These are phyloP conservation scores for Aelia acuminata DNA, from an alignment of 2,888 invertebrate genomes.

Conservation along the genomic window DNA sequence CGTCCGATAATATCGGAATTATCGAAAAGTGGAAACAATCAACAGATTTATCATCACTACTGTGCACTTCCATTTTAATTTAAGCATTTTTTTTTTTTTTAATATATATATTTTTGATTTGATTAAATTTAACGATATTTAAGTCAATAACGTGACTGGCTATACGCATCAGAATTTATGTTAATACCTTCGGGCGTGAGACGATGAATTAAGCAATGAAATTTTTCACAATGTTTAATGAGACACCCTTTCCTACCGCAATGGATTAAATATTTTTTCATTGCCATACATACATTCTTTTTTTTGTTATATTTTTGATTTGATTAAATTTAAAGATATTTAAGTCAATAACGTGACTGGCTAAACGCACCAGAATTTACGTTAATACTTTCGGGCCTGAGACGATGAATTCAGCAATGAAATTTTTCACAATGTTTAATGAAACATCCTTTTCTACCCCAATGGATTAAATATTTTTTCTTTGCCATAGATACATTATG, in stretches of 20 bases:
- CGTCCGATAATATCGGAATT: no score
- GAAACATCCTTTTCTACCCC: neutral
- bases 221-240: neutral
- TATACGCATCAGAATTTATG: neutral
- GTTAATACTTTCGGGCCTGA: neutral
- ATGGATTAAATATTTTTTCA: no score
- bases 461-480: no score
- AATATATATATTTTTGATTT: no score
- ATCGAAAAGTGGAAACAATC: no score
- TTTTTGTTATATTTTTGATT: no score
- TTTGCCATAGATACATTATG: no score
- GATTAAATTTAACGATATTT: neutral
- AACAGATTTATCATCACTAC: no score
- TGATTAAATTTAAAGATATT: no score
- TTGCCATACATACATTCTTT: no score
- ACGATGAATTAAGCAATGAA: neutral
- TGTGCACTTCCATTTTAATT: no score
- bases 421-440: neutral
- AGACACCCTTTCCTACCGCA: neutral
- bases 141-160: neutral
- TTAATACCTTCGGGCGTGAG: neutral
- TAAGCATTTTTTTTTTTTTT: no score
- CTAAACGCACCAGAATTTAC: neutral
- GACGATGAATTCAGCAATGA: neutral
- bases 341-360: neutral